Conservation (phyloP, 2,113 vertebrate genomes). For the Dolichallabes microphthalmus region DNA sequence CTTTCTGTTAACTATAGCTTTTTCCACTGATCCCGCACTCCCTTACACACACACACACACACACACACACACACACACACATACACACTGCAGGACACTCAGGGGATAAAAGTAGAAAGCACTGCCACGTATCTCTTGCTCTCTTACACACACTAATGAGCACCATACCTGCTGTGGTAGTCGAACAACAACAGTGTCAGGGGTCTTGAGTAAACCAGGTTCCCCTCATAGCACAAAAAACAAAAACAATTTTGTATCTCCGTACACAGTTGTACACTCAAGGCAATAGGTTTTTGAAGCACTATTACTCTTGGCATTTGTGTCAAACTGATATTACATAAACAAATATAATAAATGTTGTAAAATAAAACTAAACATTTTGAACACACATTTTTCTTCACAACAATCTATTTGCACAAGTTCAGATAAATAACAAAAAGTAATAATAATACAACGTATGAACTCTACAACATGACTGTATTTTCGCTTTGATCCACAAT, state of each 20-base stretch:
- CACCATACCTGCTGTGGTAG: neutral
- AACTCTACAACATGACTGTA: neutral
- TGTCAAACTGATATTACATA: neutral
- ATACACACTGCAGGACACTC: neutral
- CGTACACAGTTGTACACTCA: neutral
- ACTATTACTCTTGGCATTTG: neutral
- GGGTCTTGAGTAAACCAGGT: neutral
- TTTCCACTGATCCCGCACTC: conserved; percentile 20
- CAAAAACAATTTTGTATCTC: neutral
- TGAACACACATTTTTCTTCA: neutral
- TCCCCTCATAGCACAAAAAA: neutral
- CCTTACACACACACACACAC: neutral
- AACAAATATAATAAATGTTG: neutral
- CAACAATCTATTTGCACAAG: neutral
- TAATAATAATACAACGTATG: neutral
- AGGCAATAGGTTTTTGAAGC: neutral
- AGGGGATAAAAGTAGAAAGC: neutral
- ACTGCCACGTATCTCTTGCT: neutral
- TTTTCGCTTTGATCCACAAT: neutral
- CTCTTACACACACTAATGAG: neutral
- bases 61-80: neutral
- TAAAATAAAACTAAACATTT: neutral
- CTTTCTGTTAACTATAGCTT: neutral
- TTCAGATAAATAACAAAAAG: neutral
- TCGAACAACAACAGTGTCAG: neutral